Evolutionary conservation across 2,888 invertebrate genomes (phyloP), one percentile per base, ranked within the genome.

Genomic region (Tetramorium bicarinatum): DNA sequence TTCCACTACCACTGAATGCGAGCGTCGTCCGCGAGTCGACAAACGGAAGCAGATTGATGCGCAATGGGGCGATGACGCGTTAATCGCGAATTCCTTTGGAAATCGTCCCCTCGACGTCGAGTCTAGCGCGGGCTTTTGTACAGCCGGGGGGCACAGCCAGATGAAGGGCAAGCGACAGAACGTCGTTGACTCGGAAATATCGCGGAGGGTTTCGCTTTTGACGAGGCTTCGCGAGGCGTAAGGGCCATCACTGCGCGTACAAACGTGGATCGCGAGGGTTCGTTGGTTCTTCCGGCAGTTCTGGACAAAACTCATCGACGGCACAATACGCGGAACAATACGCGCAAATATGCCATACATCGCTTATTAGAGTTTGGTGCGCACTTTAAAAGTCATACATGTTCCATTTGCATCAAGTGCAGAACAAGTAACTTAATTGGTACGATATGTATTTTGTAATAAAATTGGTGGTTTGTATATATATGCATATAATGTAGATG

Each of bases 111-210:
- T 87, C 72, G 79, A 72, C 56, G 76, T 84, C 69, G 54, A 66
- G 81, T 72, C 72, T 76, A 84, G 41, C 77, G 74, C 11, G 79
- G 74, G 61, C 81, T 88, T 88, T 90, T 85, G 84, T 86, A 71
- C 56, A 75, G 74, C 67, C 72, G 47, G 34, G 54, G 81, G 47
- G 80, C 84, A 84, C 86, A 82, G 74, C 67, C 76, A 79, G 84
- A 89, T 21, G 79, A 84, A 79, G 66, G 86, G 71, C 80, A 86
- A 80, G 83, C 82, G 84, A 85, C 74, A 82, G 77, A 82, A 82
- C 84, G 83, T 86, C 87, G 89, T 89, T 89, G 85, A 89, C 89
- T 89, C 88, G 85, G 85, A 90, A 90, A 88, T 85, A 86, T 87
- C 87, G 79, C 86, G 75, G 81, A 87, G 89, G 88, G 83, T 88